Evolutionary conservation across 2,797 vertebrate species (phyloP).

Genomic region (Platalea minor): DNA sequence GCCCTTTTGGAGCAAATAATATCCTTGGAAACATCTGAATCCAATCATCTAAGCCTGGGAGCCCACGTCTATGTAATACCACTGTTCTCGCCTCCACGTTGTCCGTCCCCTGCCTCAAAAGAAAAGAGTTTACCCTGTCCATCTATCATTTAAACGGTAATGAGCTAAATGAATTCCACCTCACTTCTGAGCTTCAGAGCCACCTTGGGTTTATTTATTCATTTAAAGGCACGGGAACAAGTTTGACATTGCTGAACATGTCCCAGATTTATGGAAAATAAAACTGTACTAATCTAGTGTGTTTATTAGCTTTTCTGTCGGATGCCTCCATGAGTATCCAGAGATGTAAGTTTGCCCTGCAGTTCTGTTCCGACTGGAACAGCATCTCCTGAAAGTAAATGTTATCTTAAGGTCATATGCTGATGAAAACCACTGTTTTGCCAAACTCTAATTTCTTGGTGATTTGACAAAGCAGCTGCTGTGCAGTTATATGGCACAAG

Average conservation of each 20-base stretch:
- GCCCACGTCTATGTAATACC: not conserved
- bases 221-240: constrained; percentile 47
- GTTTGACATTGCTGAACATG: constrained; percentile 42
- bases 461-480: constrained; percentile 60
- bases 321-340: not conserved
- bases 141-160: constrained; percentile 62
- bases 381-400: constrained; percentile 60
- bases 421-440: constrained; percentile 64
- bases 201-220: constrained; percentile 40
- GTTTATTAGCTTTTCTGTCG: constrained; percentile 52
- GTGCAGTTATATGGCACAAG: constrained; percentile 12
- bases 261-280: constrained; percentile 55
- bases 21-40: constrained; percentile 53
- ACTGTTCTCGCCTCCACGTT: not conserved
- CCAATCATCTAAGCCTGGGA: constrained; percentile 19
- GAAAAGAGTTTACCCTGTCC: constrained; percentile 34
- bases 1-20: constrained; percentile 36
- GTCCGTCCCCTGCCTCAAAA: constrained; percentile 18
- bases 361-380: constrained; percentile 47
- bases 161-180: constrained; percentile 52
- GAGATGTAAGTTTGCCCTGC: constrained; percentile 34
- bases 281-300: constrained; percentile 38
- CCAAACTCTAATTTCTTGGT: constrained; percentile 61
- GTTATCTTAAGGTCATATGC: constrained; percentile 66
- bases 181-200: constrained; percentile 55